Conservation (phyloP, 92 coral and sea anemone species). For the Palythoa grandiflora region DNA sequence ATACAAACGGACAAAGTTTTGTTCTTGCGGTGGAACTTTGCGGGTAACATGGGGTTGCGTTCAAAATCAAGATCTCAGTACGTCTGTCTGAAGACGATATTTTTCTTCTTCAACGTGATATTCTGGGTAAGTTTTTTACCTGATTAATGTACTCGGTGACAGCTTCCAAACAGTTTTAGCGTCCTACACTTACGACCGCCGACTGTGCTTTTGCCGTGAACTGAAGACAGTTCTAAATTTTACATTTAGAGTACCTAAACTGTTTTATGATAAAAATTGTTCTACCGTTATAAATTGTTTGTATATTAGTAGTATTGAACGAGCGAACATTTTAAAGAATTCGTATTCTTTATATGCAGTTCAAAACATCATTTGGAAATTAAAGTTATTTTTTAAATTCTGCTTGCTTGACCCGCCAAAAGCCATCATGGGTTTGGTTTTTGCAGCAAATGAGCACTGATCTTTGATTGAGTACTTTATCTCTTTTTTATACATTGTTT, state of each 20-base stretch:
- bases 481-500: too few species aligned
- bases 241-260: neutral
- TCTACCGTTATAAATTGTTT: neutral
- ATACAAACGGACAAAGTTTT: too few species aligned
- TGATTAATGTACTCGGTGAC: neutral
- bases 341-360: neutral
- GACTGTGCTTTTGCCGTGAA: neutral
- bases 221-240: neutral
- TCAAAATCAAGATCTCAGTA: slow-evolving; percentile 32
- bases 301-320: neutral
- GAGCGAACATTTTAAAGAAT: neutral
- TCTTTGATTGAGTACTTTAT: too few species aligned
- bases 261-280: neutral
- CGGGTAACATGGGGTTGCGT: slow-evolving; percentile 16
- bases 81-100: slow-evolving; percentile 79
- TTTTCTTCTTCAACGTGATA: slow-evolving; percentile 80
- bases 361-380: neutral
- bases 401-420: neutral
- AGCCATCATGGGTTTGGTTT: neutral
- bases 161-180: neutral
- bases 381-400: neutral
- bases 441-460: neutral
- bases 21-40: neutral
- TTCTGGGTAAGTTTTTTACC: slow-evolving; percentile 74
- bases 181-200: neutral